Conservation (phyloP, 2,113 vertebrate species). For the Pongo pygmaeus region DNA sequence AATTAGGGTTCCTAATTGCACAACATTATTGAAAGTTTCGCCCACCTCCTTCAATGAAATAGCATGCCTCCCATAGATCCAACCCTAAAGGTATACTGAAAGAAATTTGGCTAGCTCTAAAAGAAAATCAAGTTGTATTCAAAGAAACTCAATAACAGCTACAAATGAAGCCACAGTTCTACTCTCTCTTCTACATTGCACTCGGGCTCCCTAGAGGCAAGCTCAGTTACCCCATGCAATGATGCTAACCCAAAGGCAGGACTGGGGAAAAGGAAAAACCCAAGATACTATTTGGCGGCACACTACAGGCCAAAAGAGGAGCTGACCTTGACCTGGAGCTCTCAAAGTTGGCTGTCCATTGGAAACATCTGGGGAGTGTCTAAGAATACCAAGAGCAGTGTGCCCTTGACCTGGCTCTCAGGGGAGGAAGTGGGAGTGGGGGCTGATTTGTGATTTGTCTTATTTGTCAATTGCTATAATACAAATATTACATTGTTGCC, state of each 20-base stretch:
- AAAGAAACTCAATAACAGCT: background rate
- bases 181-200: background rate
- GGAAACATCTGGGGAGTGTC: background rate
- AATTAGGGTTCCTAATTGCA: slow-evolving; percentile 71
- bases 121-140: background rate
- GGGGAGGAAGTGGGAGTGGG: fast-evolving
- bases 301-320: background rate
- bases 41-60: background rate
- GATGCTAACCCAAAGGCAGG: background rate
- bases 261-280: background rate
- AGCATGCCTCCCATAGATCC: background rate
- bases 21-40: background rate
- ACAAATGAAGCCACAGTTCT: background rate
- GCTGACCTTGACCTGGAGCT: background rate
- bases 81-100: background rate
- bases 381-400: background rate
- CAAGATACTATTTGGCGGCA: background rate
- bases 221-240: fast-evolving
- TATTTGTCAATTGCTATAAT: background rate
- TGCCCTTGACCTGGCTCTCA: background rate
- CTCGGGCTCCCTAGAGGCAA: background rate
- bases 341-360: background rate
- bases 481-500: background rate
- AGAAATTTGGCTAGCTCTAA: background rate
- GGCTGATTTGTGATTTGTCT: background rate